Base-by-base conservation (phyloP, 2,888 invertebrate genomes). In the Xestia sexstrigata region DNA sequence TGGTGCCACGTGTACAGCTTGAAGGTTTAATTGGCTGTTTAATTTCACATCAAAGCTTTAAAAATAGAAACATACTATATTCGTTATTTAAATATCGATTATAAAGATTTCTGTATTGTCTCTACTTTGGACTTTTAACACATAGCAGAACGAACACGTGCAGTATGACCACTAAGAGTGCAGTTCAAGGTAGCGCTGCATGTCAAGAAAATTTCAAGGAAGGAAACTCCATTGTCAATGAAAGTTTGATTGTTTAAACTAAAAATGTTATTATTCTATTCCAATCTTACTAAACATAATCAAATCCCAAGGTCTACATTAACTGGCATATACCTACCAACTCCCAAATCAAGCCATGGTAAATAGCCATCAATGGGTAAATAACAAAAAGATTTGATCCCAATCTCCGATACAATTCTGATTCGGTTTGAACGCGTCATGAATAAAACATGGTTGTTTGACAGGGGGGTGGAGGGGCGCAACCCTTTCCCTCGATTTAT, bases 371-470 rank as follows among this genome's bases (percentile, higher is more conserved):
- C 89, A 87, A 89, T 78, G 82, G 88, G 89, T 91, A 90, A 89
- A 92, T 90, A 93, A 91, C 89, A 91, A 93, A 92, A 91, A 94
- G 93, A 93, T 94, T 94, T 91, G 91, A 93, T 94, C 90, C 87
- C 89, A 93, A 93, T 92, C 92, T 88, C 88, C 90, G 91, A 91
- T 92, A 91, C 90, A 84, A 83, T 70, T 91, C 91, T 93, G 94
- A 94, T 94, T 95, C 92, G 89, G 90, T 91, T 90, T 87, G 88
- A 86, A 93, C 94, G 93, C 89, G 83, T 81, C 92, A 94, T 96
- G 96, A 96, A 96, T 96, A 96, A 96, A 96, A 96, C 94, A 96
- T 96, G 91, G 90, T 87, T 87, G 84, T 89, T 88, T 91, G 92
- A 89, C 89, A 89, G 92, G 91, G 90, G 84, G 87, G 86, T 83